Percentiles rank a stretch among this genome's conserved stretches.
These are phyloP conservation scores for Heterocephalus glaber DNA, from an alignment of 2,113 vertebrate genomes.

Conservation along the genomic window DNA sequence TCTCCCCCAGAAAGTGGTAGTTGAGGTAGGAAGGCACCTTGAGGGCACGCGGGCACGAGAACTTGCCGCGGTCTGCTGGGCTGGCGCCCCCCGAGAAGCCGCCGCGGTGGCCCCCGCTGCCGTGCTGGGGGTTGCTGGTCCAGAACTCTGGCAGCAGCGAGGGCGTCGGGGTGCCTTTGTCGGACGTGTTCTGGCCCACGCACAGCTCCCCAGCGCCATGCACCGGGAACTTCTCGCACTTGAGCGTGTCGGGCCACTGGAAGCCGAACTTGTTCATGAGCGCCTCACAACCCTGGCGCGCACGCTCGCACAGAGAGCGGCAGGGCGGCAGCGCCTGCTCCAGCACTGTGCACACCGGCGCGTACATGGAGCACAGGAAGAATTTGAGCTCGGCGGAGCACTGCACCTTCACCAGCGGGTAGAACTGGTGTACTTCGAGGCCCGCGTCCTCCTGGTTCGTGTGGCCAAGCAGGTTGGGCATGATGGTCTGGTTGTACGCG, in stretches of 20 bases:
- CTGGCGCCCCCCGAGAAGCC: constrained; percentile 72
- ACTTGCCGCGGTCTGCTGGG: constrained; percentile 83
- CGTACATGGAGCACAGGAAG: constrained; percentile 94
- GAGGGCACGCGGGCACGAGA: constrained; percentile 91
- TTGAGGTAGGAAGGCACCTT: constrained; percentile 94
- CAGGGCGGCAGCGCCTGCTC: constrained; percentile 94
- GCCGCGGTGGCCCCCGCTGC: constrained; percentile 62
- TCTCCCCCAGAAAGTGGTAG: constrained; percentile 95
- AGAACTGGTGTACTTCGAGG: constrained; percentile 94
- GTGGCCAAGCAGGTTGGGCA: constrained; percentile 94
- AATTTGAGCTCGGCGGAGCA: constrained; percentile 93
- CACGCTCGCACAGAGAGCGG: constrained; percentile 92
- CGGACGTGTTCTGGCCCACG: constrained; percentile 94
- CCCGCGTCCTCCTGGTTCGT: constrained; percentile 94
- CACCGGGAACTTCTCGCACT: constrained; percentile 93
- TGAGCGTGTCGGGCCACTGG: constrained; percentile 94
- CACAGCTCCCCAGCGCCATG: constrained; percentile 95
- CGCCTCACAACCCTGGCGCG: constrained; percentile 93
- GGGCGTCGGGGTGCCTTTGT: constrained; percentile 87
- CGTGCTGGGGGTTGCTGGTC: constrained; percentile 87
- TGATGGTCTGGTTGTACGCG: constrained; percentile 94
- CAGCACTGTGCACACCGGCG: constrained; percentile 93
- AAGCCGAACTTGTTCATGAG: constrained; percentile 97
- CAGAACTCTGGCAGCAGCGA: constrained; percentile 86
- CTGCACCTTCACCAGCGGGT: constrained; percentile 93